Conservation (phyloP, 2,113 vertebrate species). For the Piaya cayana region DNA sequence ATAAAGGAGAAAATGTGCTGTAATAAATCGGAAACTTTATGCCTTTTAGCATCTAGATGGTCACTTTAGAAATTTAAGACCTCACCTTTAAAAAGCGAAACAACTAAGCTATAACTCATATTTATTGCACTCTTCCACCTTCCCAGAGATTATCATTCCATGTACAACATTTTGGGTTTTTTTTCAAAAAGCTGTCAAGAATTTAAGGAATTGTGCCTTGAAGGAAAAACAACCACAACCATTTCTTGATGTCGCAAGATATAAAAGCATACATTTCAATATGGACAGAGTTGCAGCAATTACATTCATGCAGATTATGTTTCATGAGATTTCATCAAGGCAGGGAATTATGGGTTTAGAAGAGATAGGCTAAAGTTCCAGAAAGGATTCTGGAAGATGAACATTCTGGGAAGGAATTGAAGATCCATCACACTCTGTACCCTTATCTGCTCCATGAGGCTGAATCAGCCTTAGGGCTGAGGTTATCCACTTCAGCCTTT, state of each 20-base stretch:
- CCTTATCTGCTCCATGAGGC: neutral
- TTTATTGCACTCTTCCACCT: neutral
- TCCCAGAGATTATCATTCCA: neutral
- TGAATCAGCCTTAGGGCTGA: neutral
- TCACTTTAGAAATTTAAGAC: slow-evolving; percentile 19
- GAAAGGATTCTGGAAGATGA: neutral
- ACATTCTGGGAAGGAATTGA: neutral
- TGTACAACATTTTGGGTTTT: neutral
- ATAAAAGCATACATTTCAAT: neutral
- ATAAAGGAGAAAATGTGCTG: slow-evolving; percentile 18
- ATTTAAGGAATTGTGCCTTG: neutral
- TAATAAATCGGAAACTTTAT: slow-evolving; percentile 21
- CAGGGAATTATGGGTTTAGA: neutral
- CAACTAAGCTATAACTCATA: slow-evolving; percentile 3
- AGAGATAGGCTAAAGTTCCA: neutral
- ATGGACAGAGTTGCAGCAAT: neutral
- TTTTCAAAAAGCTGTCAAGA: neutral
- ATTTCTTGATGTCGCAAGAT: neutral
- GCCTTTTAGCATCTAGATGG: neutral
- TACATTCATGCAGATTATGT: neutral
- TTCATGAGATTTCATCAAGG: neutral
- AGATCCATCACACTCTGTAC: neutral
- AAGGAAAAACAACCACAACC: neutral
- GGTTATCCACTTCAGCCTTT: neutral
- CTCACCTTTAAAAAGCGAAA: neutral